Conservation (phyloP, 2,888 invertebrate species). For the Rosalia funebris region DNA sequence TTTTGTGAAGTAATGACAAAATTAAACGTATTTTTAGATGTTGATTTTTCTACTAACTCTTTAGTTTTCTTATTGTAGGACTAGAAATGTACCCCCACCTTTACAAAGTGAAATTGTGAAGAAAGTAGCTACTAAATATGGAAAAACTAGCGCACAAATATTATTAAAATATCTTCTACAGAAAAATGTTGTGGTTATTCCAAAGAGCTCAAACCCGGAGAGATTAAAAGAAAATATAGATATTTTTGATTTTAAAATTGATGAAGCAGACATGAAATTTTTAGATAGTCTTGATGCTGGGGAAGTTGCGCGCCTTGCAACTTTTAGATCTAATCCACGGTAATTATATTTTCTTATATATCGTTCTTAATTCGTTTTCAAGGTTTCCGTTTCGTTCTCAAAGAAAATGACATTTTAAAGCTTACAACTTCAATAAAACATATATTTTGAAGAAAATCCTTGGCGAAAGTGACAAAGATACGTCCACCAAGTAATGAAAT, state of each 20-base stretch:
- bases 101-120: constrained; percentile 57
- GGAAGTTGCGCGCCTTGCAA: constrained; percentile 67
- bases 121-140: constrained; percentile 66
- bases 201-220: constrained; percentile 80
- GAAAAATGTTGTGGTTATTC: constrained; percentile 77
- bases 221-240: constrained; percentile 80
- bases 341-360: no score
- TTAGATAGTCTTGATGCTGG: constrained; percentile 70
- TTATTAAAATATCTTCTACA: constrained; percentile 80
- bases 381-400: no score
- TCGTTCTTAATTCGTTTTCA: no score
- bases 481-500: no score
- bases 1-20: no score
- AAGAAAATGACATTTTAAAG: no score
- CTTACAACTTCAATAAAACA: no score
- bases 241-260: constrained; percentile 77
- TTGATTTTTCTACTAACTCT: no score
- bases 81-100: neutral
- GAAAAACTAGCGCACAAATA: constrained; percentile 78
- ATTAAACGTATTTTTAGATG: no score
- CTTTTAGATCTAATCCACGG: no score
- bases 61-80: constrained; percentile 24
- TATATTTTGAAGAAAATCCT: no score
- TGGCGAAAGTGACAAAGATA: no score
- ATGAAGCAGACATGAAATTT: constrained; percentile 69